Evolutionary conservation across 2,797 vertebrate genomes (phyloP).

Genomic region (Phrynocephalus forsythii): DNA sequence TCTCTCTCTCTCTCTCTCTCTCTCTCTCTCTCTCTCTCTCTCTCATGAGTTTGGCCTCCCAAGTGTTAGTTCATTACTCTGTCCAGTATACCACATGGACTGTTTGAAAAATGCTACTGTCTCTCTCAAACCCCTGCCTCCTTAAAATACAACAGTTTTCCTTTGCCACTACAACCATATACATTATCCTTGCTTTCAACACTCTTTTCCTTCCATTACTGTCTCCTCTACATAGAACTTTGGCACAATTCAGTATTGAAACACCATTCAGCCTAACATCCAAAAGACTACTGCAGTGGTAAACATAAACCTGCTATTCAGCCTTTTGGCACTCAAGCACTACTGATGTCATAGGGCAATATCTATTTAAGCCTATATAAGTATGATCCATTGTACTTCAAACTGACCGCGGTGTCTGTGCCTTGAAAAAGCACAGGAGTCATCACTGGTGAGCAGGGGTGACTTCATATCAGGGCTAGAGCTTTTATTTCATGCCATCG

Average conservation of each 20-base stretch:
- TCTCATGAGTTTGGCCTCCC: too few species aligned
- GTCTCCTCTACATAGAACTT: not conserved
- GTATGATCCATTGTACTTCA: not conserved
- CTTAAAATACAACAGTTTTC: not conserved
- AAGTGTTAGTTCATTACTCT: too few species aligned
- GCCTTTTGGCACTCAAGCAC: not conserved
- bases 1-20: too few species aligned
- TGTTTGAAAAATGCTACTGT: not conserved
- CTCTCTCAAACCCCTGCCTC: not conserved
- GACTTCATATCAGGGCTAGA: not conserved
- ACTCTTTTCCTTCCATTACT: not conserved
- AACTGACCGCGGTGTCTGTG: not conserved
- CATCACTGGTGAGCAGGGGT: not conserved
- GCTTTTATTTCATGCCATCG: not conserved
- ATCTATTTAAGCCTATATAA: not conserved
- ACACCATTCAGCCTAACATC: not conserved
- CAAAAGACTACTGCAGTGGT: too few species aligned
- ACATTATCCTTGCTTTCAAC: too few species aligned
- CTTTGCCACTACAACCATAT: not conserved
- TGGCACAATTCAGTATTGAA: not conserved
- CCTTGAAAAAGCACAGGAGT: not conserved
- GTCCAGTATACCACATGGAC: not conserved
- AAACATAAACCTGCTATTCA: not conserved
- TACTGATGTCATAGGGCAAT: not conserved
- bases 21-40: too few species aligned